Evolutionary conservation across 2,888 invertebrate species (phyloP).

Genomic region (Tenthredo scrophulariae): DNA sequence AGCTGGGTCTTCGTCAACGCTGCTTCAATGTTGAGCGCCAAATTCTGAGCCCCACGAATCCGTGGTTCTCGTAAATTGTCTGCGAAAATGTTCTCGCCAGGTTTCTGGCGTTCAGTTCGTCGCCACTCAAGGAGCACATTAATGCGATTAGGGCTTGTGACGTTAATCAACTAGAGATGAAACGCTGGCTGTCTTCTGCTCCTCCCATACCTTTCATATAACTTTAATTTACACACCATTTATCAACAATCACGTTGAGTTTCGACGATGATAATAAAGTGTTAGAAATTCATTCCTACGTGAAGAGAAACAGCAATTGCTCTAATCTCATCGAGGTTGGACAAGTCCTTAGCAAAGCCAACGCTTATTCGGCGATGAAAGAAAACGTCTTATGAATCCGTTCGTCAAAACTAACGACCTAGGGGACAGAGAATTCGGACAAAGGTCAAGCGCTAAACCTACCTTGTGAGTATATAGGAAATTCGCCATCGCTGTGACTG

Average conservation of each 20-base stretch:
- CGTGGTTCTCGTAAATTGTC: constrained; percentile 6
- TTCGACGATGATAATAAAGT: not conserved
- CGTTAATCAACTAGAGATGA: constrained; percentile 42
- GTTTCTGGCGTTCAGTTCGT: not conserved
- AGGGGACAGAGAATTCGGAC: not conserved
- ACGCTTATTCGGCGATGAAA: not conserved
- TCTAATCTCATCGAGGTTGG: not conserved
- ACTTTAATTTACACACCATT: not conserved
- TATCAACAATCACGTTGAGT: constrained; percentile 11
- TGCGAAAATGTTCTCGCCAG: constrained; percentile 21
- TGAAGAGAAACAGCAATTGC: not conserved
- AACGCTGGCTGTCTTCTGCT: not conserved
- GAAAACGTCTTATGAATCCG: not conserved
- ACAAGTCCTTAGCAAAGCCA: not conserved
- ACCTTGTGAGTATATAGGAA: constrained; percentile 91
- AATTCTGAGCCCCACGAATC: constrained; percentile 7
- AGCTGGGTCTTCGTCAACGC: constrained; percentile 6
- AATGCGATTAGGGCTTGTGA: constrained; percentile 31
- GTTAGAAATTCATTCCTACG: not conserved
- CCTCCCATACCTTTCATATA: too few species aligned
- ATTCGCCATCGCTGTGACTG: constrained; percentile 92
- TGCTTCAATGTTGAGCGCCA: not conserved
- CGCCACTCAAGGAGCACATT: constrained; percentile 25
- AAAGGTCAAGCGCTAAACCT: constrained; percentile 64
- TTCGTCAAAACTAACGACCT: constrained; percentile 12